Percentiles rank a stretch among this genome's conserved stretches.
Conservation (phyloP, 30 jellyfish, hydroid and myxozoan genomes). For the Nemopilema nomurai region DNA sequence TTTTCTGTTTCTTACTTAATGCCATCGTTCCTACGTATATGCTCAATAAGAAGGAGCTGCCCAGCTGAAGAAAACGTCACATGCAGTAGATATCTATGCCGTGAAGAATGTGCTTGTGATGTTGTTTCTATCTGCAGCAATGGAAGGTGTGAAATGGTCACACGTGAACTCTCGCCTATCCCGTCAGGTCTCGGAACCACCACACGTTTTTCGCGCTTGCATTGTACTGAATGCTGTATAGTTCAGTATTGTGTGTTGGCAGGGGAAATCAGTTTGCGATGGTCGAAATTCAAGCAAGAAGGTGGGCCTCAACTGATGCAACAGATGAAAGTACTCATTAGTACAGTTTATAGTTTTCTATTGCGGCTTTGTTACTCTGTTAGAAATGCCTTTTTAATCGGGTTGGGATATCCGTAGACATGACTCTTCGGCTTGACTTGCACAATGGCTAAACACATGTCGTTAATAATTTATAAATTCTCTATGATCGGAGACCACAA, state of each 20-base stretch:
- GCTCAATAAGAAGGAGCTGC: neutral
- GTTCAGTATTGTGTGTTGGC: neutral
- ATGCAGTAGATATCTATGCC: no score
- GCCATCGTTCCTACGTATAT: neutral
- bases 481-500: neutral
- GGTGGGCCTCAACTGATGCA: neutral
- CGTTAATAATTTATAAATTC: conserved; percentile 9
- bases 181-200: no score
- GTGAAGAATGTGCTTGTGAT: no score
- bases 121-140: neutral
- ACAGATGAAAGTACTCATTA: neutral
- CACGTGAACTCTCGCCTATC: no score
- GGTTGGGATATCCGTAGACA: conserved; percentile 30
- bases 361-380: conserved; percentile 21
- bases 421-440: neutral
- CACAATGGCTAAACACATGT: conserved; percentile 11
- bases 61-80: no score
- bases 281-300: neutral
- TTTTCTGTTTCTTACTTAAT: neutral
- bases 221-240: neutral
- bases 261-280: neutral
- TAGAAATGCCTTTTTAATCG: conserved; percentile 39
- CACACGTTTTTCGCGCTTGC: neutral
- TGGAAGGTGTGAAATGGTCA: neutral
- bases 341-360: neutral